Evolutionary conservation across 1,140 invertebrate species (phyloP).

Genomic region (Pararge aegeria): DNA sequence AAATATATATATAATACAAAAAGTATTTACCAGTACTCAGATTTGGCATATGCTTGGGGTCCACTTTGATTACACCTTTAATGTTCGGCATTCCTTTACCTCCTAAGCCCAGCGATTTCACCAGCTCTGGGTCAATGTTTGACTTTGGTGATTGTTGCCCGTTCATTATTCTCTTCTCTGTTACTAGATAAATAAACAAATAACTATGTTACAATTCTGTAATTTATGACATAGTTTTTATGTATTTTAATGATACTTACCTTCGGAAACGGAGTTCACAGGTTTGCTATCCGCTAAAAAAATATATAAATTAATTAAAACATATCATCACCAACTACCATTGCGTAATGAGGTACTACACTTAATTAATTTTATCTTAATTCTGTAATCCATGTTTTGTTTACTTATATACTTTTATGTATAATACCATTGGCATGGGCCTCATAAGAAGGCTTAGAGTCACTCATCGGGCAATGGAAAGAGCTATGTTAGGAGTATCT

Average conservation of each 20-base stretch:
- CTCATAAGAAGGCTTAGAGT: too few species aligned
- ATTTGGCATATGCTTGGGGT: slow-evolving; percentile 86
- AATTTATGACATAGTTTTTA: not conserved
- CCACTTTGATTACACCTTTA: slow-evolving; percentile 87
- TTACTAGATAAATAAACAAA: slow-evolving; percentile 33
- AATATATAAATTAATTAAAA: slow-evolving; percentile 3
- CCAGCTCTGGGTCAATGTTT: slow-evolving; percentile 68
- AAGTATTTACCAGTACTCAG: slow-evolving; percentile 74
- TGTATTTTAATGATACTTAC: slow-evolving; percentile 27
- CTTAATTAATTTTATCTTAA: too few species aligned
- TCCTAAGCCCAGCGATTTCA: slow-evolving; percentile 71
- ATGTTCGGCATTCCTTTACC: slow-evolving; percentile 82
- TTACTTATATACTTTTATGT: too few species aligned
- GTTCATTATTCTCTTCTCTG: slow-evolving; percentile 63
- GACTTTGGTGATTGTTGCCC: slow-evolving; percentile 65
- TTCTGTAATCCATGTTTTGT: too few species aligned
- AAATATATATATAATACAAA: slow-evolving; percentile 16
- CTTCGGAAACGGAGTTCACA: slow-evolving; percentile 24
- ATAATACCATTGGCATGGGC: too few species aligned
- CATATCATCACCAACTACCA: not conserved
- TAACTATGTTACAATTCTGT: too few species aligned
- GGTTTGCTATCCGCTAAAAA: slow-evolving; percentile 21
- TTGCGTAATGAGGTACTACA: too few species aligned
- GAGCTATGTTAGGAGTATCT: too few species aligned
- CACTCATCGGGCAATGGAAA: too few species aligned